These are phyloP conservation scores for Bellardia pandia DNA, from an alignment of 2,888 invertebrate genomes.

Conservation along the genomic window DNA sequence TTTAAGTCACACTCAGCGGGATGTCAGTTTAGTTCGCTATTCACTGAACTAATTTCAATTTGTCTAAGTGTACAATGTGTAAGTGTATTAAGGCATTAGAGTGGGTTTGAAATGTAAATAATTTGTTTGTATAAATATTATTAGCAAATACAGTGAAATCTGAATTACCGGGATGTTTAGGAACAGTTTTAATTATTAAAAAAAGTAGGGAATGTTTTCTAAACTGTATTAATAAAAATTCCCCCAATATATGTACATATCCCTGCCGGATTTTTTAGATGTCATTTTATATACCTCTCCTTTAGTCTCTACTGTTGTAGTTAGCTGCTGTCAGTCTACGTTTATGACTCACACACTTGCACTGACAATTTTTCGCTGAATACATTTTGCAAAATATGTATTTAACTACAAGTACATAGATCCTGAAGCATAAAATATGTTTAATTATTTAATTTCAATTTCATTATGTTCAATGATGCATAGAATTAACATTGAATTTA, in stretches of 20 bases:
- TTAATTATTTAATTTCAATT: conserved; percentile 73
- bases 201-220: too few species aligned
- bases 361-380: conserved; percentile 9
- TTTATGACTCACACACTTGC: conserved; percentile 8
- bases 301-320: conserved; percentile 14
- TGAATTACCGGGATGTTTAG: neutral
- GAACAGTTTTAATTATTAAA: neutral
- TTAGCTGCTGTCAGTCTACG: neutral
- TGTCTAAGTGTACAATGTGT: neutral
- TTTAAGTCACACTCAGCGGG: conserved; percentile 55
- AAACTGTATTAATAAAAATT: too few species aligned
- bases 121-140: conserved; percentile 13
- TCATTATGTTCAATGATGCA: conserved; percentile 82
- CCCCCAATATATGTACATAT: too few species aligned
- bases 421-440: conserved; percentile 69
- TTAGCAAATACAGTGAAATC: neutral
- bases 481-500: conserved; percentile 84
- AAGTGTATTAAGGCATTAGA: neutral
- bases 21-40: conserved; percentile 38
- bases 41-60: conserved; percentile 16
- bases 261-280: too few species aligned
- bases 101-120: neutral
- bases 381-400: conserved; percentile 39
- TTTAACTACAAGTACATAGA: conserved; percentile 47
- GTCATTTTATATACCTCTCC: neutral